Conservation (phyloP, 2,797 vertebrate species). For the Malacoctenus gilli region DNA sequence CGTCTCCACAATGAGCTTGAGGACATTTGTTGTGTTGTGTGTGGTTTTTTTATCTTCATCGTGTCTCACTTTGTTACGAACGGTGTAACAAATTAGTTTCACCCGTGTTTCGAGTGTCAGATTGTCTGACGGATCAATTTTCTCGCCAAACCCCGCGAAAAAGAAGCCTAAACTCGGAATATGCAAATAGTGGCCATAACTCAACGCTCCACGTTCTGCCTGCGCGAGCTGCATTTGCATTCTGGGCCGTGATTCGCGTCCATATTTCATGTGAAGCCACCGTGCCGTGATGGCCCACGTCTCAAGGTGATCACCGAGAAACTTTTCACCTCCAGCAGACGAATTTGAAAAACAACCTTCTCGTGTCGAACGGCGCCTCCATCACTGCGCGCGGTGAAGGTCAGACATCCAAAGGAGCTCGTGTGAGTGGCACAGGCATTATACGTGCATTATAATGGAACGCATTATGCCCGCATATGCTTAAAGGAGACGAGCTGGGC, state of each 20-base stretch:
- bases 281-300: background rate
- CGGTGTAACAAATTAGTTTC: no score
- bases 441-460: background rate
- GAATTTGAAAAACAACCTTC: conserved; percentile 13
- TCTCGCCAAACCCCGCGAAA: no score
- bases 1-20: conserved; percentile 11
- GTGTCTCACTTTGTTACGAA: no score
- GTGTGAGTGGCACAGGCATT: background rate
- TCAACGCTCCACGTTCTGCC: conserved; percentile 1
- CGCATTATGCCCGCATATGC: background rate
- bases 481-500: no score
- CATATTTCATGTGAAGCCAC: background rate
- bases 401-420: conserved; percentile 1
- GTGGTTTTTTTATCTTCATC: no score
- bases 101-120: no score
- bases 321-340: conserved; percentile 1
- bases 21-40: background rate
- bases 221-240: conserved; percentile 4
- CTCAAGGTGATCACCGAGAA: conserved; percentile 13
- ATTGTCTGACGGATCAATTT: no score
- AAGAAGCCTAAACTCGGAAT: background rate
- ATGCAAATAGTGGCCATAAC: background rate
- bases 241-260: background rate
- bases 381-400: conserved; percentile 8
- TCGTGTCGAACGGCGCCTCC: conserved; percentile 3